phyloP scores from a whole-genome alignment of 1,140 invertebrate species.

The Diachasmimorpha longicaudata region DNA sequence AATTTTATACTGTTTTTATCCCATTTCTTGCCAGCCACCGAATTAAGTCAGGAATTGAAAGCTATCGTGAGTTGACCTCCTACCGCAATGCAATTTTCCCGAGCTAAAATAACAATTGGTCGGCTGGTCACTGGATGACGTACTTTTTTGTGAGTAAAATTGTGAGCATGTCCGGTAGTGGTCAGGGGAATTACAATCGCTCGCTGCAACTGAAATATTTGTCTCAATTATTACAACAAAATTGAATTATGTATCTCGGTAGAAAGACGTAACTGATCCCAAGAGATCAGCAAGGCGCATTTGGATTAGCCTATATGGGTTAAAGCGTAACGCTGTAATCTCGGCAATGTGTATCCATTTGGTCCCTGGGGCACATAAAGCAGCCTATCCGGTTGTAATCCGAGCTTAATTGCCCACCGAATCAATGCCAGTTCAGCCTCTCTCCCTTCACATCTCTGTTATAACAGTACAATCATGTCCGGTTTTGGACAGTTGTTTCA shows the following conservation, averaged over 20 bases:
- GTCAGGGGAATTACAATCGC: too few species aligned
- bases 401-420: conserved; percentile 54
- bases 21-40: too few species aligned
- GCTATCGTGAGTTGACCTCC: too few species aligned
- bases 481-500: conserved; percentile 1
- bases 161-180: too few species aligned
- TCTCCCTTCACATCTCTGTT: neutral
- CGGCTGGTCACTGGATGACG: too few species aligned
- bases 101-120: too few species aligned
- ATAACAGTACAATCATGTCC: neutral
- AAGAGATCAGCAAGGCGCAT: conserved; percentile 23
- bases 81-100: too few species aligned
- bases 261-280: conserved; percentile 39
- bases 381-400: conserved; percentile 52
- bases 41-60: too few species aligned
- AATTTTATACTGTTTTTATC: too few species aligned
- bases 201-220: neutral
- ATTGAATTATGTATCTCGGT: conserved; percentile 7
- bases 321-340: conserved; percentile 51
- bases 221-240: neutral
- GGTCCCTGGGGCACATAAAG: conserved; percentile 42
- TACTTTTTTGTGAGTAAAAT: neutral
- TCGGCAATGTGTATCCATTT: conserved; percentile 60
- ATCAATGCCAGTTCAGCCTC: conserved; percentile 44
- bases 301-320: conserved; percentile 50